Percentiles rank a stretch among this genome's conserved stretches.
Evolutionary conservation across 92 coral and sea anemone genomes (phyloP).

Genomic region (Actinostola sp.): DNA sequence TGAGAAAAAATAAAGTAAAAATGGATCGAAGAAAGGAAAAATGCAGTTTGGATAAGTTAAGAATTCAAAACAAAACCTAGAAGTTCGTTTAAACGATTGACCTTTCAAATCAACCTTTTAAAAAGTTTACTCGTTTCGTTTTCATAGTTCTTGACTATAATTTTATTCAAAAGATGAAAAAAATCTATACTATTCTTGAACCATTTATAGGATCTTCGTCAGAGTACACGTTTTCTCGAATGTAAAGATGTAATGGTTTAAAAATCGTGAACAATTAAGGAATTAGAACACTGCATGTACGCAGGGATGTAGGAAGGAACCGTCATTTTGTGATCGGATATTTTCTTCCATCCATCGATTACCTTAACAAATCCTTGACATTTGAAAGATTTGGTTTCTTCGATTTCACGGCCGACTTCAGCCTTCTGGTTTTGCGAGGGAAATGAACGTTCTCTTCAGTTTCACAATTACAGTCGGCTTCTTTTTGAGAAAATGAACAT

Average conservation of each 20-base stretch:
- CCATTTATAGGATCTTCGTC: constrained; percentile 17
- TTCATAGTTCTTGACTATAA: neutral
- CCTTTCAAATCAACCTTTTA: neutral
- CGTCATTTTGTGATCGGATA: constrained; percentile 13
- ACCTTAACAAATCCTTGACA: constrained; percentile 1
- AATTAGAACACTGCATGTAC: neutral
- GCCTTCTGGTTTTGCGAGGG: no score
- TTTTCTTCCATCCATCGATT: neutral
- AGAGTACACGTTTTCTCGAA: constrained; percentile 5
- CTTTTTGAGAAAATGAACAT: neutral
- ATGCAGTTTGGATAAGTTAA: neutral
- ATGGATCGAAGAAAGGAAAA: neutral
- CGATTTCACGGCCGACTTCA: neutral
- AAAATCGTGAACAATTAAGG: constrained; percentile 4
- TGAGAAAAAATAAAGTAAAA: neutral
- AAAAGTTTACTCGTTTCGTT: neutral
- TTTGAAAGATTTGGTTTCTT: neutral
- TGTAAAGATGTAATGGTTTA: constrained; percentile 9
- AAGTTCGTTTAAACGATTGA: no score
- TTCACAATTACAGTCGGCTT: no score
- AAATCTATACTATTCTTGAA: neutral
- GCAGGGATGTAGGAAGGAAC: constrained; percentile 1
- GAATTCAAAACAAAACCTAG: neutral
- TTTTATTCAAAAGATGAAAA: neutral
- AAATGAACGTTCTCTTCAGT: no score